phyloP scores from a whole-genome alignment of 2,113 vertebrate genomes.

The Fukomys damarensis region DNA sequence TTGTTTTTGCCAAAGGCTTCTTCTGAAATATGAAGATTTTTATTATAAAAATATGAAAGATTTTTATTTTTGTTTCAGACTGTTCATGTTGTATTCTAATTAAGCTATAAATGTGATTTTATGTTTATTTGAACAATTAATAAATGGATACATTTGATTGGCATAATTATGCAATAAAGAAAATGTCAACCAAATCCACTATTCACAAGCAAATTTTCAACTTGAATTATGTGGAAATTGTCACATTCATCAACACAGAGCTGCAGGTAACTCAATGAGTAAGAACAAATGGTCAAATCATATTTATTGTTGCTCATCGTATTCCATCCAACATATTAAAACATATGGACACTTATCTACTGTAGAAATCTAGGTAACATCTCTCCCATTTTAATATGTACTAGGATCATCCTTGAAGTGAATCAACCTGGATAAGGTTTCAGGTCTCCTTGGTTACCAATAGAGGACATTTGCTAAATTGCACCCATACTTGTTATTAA shows the following conservation, averaged over 20 bases:
- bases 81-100: slow-evolving; percentile 10
- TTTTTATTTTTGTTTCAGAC: background rate
- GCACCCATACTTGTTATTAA: background rate
- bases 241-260: background rate
- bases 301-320: background rate
- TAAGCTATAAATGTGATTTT: slow-evolving; percentile 26
- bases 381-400: background rate
- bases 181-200: background rate
- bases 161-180: background rate
- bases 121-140: background rate
- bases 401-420: background rate
- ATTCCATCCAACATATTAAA: background rate
- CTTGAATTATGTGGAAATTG: background rate
- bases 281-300: background rate
- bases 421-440: background rate
- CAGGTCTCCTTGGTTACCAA: background rate
- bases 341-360: background rate
- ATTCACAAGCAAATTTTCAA: background rate
- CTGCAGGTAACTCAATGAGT: slow-evolving; percentile 20
- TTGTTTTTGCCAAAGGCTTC: background rate
- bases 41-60: slow-evolving; percentile 10
- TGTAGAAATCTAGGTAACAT: background rate
- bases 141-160: slow-evolving; percentile 15
- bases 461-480: background rate
- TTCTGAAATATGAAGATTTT: background rate